Percentiles rank a stretch among this genome's conserved stretches.
Evolutionary conservation across 2,113 vertebrate species (phyloP).

Genomic region (Grallaria varia): DNA sequence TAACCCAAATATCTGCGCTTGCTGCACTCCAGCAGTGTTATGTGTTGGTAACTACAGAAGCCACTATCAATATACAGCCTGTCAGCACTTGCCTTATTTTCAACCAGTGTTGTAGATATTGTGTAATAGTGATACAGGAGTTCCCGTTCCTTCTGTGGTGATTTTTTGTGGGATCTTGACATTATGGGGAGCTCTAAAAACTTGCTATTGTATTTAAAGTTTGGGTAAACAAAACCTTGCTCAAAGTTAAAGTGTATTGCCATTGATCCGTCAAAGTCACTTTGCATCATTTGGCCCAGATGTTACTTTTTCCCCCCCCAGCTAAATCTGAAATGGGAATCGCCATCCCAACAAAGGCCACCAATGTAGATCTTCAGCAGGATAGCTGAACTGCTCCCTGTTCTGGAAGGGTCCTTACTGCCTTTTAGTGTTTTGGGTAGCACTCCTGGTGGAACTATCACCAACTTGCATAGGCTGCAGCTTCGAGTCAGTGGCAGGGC

Average conservation of each 20-base stretch:
- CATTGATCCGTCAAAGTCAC: neutral
- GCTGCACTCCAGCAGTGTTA: neutral
- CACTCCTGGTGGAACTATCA: neutral
- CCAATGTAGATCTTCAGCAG: neutral
- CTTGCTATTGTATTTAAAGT: neutral
- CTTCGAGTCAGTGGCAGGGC: neutral
- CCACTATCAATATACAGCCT: neutral
- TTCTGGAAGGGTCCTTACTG: neutral
- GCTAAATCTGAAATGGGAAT: neutral
- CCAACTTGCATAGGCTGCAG: neutral
- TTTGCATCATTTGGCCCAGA: neutral
- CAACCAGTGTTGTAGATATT: accelerated
- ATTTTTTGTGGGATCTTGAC: neutral
- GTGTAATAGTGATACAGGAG: accelerated
- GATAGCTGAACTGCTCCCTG: neutral
- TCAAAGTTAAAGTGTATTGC: neutral
- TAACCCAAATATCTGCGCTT: neutral
- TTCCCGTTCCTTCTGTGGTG: neutral
- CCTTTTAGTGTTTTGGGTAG: neutral
- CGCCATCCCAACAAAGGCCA: neutral
- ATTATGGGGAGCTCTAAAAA: neutral
- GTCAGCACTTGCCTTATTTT: neutral
- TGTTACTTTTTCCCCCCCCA: neutral
- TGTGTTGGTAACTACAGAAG: neutral
- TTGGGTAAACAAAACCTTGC: neutral